A percentile compares a stretch with the other conserved stretches of the same genome.
Evolutionary conservation across 2,888 invertebrate genomes (phyloP).

Genomic region (Hirtodrosophila confusa): DNA sequence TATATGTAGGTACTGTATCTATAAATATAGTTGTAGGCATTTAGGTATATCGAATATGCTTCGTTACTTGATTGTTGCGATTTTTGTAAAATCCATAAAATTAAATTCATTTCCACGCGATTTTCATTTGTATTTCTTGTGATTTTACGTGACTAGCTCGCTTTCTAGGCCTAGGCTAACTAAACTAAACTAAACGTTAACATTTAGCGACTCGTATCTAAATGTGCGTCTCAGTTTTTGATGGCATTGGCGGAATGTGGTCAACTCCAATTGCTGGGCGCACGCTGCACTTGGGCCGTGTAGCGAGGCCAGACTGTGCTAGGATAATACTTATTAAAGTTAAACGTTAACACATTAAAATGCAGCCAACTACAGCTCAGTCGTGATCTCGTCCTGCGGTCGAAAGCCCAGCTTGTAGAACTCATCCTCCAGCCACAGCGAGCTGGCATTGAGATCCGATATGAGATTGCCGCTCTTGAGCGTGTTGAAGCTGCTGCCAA

Average conservation of each 20-base stretch:
- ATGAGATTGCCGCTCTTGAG: constrained; percentile 85
- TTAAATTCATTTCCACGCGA: constrained; percentile 58
- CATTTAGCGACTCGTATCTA: constrained; percentile 67
- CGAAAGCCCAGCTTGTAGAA: constrained; percentile 92
- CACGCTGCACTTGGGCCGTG: constrained; percentile 45
- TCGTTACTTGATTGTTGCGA: constrained; percentile 57
- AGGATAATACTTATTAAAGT: constrained; percentile 57
- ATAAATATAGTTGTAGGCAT: constrained; percentile 42
- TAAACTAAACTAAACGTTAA: constrained; percentile 67
- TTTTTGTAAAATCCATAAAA: constrained; percentile 77
- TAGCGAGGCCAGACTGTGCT: constrained; percentile 63
- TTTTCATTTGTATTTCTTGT: constrained; percentile 46
- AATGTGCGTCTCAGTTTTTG: constrained; percentile 69
- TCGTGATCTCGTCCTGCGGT: constrained; percentile 95
- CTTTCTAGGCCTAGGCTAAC: constrained; percentile 54
- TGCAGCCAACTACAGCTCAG: constrained; percentile 87
- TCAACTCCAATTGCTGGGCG: constrained; percentile 57
- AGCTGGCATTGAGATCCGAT: constrained; percentile 85
- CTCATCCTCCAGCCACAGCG: constrained; percentile 91
- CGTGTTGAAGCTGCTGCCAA: constrained; percentile 86
- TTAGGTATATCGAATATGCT: constrained; percentile 56
- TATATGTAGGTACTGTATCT: constrained; percentile 45
- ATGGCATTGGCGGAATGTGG: constrained; percentile 73
- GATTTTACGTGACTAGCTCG: constrained; percentile 77
- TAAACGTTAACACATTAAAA: not conserved